Evolutionary conservation across 2,888 invertebrate genomes (phyloP).

Genomic region (Schizotus pectinicornis): DNA sequence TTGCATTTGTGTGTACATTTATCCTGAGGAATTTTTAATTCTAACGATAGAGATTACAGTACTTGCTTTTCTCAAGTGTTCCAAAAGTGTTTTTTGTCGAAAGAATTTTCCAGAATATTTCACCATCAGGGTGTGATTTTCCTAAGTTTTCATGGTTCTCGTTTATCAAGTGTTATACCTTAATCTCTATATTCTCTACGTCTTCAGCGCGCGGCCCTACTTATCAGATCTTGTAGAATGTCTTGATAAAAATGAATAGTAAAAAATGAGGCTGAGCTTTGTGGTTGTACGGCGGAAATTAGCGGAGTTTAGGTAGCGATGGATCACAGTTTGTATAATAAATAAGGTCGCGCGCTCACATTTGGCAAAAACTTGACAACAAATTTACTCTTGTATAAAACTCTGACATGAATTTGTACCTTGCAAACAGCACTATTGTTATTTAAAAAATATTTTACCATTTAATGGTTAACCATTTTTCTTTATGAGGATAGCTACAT

Average conservation of each 20-base stretch:
- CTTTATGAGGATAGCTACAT: constrained; percentile 48
- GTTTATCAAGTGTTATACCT: constrained; percentile 37
- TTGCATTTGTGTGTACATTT: constrained; percentile 55
- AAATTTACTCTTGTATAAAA: constrained; percentile 55
- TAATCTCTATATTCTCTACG: constrained; percentile 50
- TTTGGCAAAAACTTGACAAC: constrained; percentile 56
- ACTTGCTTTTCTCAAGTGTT: constrained; percentile 22
- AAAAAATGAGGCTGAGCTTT: constrained; percentile 23
- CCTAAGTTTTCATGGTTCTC: constrained; percentile 13
- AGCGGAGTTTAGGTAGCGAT: constrained; percentile 17
- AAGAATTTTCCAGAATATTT: constrained; percentile 8
- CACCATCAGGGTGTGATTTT: constrained; percentile 2
- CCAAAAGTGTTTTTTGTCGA: constrained; percentile 9
- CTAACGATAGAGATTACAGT: constrained; percentile 54
- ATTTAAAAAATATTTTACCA: constrained; percentile 52
- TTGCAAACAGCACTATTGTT: constrained; percentile 59
- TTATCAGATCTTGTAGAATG: constrained; percentile 13
- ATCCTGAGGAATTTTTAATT: constrained; percentile 55
- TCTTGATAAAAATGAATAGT: constrained; percentile 18
- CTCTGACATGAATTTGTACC: constrained; percentile 60
- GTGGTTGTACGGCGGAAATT: constrained; percentile 7
- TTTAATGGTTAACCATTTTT: constrained; percentile 47
- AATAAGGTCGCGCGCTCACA: constrained; percentile 44
- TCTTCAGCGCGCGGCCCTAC: constrained; percentile 23
- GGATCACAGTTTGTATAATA: constrained; percentile 36